Percentiles rank a stretch among this genome's conserved stretches.
Evolutionary conservation across 1,140 invertebrate genomes (phyloP).

Genomic region (Heliconius hewitsoni): DNA sequence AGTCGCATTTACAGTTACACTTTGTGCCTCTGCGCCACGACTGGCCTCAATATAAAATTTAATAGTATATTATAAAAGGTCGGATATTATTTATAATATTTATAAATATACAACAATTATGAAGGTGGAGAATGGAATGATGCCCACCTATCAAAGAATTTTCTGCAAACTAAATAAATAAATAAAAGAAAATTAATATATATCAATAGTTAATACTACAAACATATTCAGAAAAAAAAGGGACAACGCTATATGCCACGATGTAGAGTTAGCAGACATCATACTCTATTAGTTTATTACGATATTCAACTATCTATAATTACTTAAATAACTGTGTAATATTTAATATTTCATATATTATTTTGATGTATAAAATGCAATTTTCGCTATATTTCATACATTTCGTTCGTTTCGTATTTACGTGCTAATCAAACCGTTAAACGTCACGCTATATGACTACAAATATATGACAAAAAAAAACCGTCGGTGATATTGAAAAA

Average conservation of each 20-base stretch:
- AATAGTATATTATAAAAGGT: background rate
- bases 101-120: background rate
- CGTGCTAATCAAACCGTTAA: constrained; percentile 23
- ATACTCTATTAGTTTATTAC: background rate
- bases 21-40: too few relatives aligned
- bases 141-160: background rate
- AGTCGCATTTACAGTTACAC: too few relatives aligned
- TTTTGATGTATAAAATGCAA: background rate
- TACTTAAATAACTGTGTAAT: background rate
- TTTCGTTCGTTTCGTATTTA: background rate
- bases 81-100: background rate
- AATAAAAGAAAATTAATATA: background rate
- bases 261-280: background rate
- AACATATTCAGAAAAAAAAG: too few relatives aligned
- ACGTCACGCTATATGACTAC: constrained; percentile 18
- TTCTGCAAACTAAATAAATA: background rate
- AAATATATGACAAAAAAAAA: constrained; percentile 32
- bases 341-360: background rate
- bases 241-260: too few relatives aligned
- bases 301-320: background rate
- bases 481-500: constrained; percentile 14
- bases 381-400: constrained; percentile 8
- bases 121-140: background rate
- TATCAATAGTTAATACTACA: too few relatives aligned
- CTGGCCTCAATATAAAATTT: background rate